Percentiles rank a stretch among this genome's conserved stretches.
Evolutionary conservation across 2,888 invertebrate species (phyloP).

Genomic region (Sesamia inferens): DNA sequence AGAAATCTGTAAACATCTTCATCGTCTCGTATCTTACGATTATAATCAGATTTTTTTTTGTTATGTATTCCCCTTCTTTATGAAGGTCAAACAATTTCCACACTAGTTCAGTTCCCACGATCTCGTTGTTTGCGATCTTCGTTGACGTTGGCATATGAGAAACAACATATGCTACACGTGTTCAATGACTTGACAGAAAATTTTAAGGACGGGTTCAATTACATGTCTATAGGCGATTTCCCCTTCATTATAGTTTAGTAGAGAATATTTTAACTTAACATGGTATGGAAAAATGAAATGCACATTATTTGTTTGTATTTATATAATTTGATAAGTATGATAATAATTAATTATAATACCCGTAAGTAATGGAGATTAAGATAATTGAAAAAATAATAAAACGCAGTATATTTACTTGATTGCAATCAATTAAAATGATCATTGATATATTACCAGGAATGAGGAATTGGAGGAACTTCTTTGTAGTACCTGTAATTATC

Average conservation of each 20-base stretch:
- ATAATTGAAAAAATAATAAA: background rate
- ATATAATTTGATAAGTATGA: background rate
- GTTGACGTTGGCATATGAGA: constrained; percentile 46
- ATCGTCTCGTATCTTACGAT: constrained; percentile 12
- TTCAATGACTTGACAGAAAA: constrained; percentile 16
- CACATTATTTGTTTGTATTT: constrained; percentile 18
- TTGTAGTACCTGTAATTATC: constrained; percentile 82
- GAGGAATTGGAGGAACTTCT: constrained; percentile 86
- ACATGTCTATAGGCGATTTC: background rate
- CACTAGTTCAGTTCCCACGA: constrained; percentile 57
- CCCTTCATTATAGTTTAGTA: background rate
- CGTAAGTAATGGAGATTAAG: constrained; percentile 73
- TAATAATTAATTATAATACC: constrained; percentile 61
- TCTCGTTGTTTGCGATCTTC: constrained; percentile 39
- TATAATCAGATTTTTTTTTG: constrained; percentile 2
- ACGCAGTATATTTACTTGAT: constrained; percentile 20
- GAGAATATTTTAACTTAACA: constrained; percentile 1
- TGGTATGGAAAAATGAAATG: constrained; percentile 10
- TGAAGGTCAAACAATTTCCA: constrained; percentile 47
- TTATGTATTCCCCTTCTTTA: constrained; percentile 3
- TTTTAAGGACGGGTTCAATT: background rate
- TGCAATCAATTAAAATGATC: background rate
- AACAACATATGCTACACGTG: constrained; percentile 47
- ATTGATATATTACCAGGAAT: constrained; percentile 71
- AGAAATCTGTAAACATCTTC: constrained; percentile 20